Evolutionary conservation across 1,140 invertebrate genomes (phyloP).

Genomic region (Dolichoris vasculosae): DNA sequence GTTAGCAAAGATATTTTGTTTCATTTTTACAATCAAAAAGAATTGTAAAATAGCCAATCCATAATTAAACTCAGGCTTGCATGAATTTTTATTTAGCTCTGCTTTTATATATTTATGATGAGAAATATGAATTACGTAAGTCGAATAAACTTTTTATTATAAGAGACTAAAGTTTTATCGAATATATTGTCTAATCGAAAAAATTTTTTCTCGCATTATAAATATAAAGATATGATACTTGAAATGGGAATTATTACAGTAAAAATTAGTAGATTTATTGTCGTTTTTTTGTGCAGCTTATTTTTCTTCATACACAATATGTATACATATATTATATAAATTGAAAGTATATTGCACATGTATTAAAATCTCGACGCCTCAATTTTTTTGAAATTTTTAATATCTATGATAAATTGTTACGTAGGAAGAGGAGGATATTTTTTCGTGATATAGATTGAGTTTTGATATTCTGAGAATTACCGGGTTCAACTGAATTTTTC

Average conservation of each 20-base stretch:
- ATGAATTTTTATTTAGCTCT: no score
- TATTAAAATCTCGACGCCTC: slow-evolving; percentile 35
- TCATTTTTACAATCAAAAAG: no score
- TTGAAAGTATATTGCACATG: slow-evolving; percentile 17
- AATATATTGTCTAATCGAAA: neutral
- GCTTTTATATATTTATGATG: no score
- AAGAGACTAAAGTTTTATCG: no score
- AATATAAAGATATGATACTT: neutral
- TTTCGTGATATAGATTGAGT: slow-evolving; percentile 52
- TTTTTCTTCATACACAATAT: neutral
- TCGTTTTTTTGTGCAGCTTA: neutral
- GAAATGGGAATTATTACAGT: neutral
- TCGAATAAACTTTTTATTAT: no score
- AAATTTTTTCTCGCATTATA: neutral
- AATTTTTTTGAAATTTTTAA: slow-evolving; percentile 41
- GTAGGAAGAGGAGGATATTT: neutral
- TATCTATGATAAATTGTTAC: slow-evolving; percentile 52
- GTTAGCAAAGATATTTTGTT: no score
- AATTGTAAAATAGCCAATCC: no score
- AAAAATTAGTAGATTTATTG: neutral
- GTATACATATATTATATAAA: neutral
- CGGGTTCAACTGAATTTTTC: slow-evolving; percentile 21
- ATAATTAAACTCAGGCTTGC: no score
- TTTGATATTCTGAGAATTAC: slow-evolving; percentile 19
- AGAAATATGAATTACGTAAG: no score